phyloP scores from a whole-genome alignment of 1,140 invertebrate species.

The Zophobas atratus region DNA sequence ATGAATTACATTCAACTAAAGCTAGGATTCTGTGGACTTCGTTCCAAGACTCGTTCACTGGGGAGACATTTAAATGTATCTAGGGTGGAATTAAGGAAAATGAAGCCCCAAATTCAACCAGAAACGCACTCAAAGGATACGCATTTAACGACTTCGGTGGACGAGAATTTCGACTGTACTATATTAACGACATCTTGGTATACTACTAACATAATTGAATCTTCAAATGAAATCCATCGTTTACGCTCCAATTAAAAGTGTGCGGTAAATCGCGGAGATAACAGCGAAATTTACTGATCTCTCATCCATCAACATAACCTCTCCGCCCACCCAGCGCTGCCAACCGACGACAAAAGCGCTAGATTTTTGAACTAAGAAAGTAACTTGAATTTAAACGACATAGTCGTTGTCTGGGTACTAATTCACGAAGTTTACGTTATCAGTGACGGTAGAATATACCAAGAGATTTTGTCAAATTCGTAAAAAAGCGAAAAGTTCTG shows the following conservation, averaged over 20 bases:
- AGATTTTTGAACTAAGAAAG: background rate
- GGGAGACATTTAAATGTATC: conserved; percentile 65
- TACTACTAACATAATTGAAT: conserved; percentile 59
- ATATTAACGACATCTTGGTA: conserved; percentile 63
- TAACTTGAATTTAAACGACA: background rate
- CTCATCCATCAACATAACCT: conserved; percentile 38
- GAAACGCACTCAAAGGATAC: conserved; percentile 62
- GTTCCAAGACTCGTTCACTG: conserved; percentile 61
- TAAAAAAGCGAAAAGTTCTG: too few species aligned
- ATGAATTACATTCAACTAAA: conserved; percentile 76
- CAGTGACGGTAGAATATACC: too few species aligned
- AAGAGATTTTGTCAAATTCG: too few species aligned
- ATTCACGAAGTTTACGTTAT: background rate
- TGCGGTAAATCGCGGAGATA: conserved; percentile 6
- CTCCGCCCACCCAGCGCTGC: conserved; percentile 14
- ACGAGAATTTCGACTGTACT: conserved; percentile 65
- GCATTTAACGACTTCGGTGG: conserved; percentile 63
- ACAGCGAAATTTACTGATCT: conserved; percentile 2
- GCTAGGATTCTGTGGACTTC: conserved; percentile 72
- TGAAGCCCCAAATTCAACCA: conserved; percentile 27
- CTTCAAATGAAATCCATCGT: conserved; percentile 41
- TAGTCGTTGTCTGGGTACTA: background rate
- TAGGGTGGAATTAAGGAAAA: conserved; percentile 57
- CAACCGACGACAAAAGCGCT: background rate
- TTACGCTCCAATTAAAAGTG: background rate